These are phyloP conservation scores for Spinus olivaceus DNA, from an alignment of 2,797 vertebrate genomes.

Conservation along the genomic window DNA sequence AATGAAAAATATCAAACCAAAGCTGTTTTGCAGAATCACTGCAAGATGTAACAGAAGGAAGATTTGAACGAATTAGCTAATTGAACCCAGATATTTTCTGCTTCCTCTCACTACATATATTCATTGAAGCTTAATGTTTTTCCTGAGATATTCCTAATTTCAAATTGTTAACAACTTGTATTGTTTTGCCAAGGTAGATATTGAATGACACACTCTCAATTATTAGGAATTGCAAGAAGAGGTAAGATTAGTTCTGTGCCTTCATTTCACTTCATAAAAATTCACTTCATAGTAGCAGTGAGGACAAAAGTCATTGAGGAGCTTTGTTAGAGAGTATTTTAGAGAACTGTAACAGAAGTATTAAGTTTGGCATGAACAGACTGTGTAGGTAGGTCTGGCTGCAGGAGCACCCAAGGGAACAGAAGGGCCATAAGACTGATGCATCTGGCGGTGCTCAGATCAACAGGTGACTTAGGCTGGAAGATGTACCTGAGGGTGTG, in stretches of 20 bases:
- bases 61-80: background rate
- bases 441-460: background rate
- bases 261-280: background rate
- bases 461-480: background rate
- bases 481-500: background rate
- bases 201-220: background rate
- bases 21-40: background rate
- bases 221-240: background rate
- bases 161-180: background rate
- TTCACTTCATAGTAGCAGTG: background rate
- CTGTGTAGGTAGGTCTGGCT: background rate
- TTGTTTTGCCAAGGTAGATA: background rate
- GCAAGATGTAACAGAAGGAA: background rate
- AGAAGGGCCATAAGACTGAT: rapidly evolving
- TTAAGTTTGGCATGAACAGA: background rate
- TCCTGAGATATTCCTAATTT: background rate
- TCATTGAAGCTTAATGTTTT: background rate
- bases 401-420: background rate
- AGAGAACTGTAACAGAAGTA: background rate
- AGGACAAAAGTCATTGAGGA: background rate
- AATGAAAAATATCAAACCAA: background rate
- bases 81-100: background rate
- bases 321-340: background rate
- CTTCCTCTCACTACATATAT: background rate
- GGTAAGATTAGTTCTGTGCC: background rate